phyloP scores from a whole-genome alignment of 2,113 vertebrate genomes.

The Sorex fumeus region DNA sequence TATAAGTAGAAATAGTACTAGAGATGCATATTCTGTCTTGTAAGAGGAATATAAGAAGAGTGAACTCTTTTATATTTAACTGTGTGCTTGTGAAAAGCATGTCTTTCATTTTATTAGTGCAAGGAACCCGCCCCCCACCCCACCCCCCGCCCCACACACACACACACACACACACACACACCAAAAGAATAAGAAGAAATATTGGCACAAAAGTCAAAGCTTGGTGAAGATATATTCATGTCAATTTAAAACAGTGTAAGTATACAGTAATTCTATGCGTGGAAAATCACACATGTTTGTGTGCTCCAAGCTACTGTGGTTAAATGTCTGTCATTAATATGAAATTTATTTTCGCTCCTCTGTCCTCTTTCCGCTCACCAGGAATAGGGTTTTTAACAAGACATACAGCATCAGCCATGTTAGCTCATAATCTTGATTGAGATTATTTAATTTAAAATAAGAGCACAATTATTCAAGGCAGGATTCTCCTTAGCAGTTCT shows the following conservation, averaged over 20 bases:
- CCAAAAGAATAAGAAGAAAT: background rate
- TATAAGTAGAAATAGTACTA: background rate
- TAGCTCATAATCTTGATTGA: slow-evolving; percentile 55
- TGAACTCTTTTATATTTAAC: background rate
- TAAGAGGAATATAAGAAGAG: slow-evolving; percentile 1
- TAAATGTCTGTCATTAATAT: slow-evolving; percentile 22
- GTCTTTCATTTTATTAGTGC: background rate
- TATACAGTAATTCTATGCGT: background rate
- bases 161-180: too few species aligned
- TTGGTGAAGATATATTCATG: background rate
- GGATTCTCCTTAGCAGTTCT: slow-evolving; percentile 45
- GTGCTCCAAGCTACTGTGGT: background rate
- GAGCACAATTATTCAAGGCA: slow-evolving; percentile 66
- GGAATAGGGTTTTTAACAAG: slow-evolving; percentile 21
- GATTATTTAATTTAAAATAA: slow-evolving; percentile 71
- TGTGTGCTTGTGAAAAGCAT: background rate
- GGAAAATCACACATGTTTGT: background rate
- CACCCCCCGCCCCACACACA: too few species aligned
- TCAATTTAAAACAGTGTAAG: slow-evolving; percentile 38
- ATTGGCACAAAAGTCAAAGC: background rate
- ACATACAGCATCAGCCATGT: slow-evolving; percentile 3
- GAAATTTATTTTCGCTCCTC: background rate
- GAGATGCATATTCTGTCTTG: background rate
- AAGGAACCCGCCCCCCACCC: too few species aligned
- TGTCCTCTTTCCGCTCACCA: slow-evolving; percentile 1